phyloP scores from a whole-genome alignment of 2,113 vertebrate genomes.

The Calyptommatus sinebrachiatus region DNA sequence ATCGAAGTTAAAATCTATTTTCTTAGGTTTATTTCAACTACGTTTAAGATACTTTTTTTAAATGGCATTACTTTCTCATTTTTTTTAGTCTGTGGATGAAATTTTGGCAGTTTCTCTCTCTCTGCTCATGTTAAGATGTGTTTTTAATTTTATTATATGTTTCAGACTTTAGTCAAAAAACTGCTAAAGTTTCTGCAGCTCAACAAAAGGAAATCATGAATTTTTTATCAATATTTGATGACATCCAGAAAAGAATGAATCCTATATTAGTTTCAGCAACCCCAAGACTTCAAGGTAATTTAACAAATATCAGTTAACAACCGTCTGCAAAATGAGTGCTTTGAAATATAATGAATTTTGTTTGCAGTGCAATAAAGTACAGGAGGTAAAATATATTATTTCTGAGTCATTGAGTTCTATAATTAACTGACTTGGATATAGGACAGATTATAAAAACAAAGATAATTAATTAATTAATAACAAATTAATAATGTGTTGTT shows the following conservation, averaged over 20 bases:
- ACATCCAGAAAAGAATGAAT: conserved; percentile 29
- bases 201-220: conserved; percentile 31
- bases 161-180: conserved; percentile 16
- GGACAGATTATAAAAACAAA: background rate
- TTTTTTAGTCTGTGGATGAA: background rate
- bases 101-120: background rate
- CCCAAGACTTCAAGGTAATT: conserved; percentile 33
- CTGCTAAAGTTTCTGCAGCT: background rate
- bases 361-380: background rate
- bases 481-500: background rate
- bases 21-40: too few species aligned
- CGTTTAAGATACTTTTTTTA: background rate
- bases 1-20: too few species aligned
- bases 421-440: background rate
- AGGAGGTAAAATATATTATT: background rate
- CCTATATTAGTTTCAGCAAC: background rate
- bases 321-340: background rate
- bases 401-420: too few species aligned
- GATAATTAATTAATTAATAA: background rate
- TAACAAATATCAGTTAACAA: background rate
- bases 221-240: conserved; percentile 37
- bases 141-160: background rate
- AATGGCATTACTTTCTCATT: background rate
- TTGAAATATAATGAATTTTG: background rate
- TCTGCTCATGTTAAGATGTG: fast-evolving